Evolutionary conservation across 2,888 invertebrate species (phyloP).

Genomic region (Carcina quercana): DNA sequence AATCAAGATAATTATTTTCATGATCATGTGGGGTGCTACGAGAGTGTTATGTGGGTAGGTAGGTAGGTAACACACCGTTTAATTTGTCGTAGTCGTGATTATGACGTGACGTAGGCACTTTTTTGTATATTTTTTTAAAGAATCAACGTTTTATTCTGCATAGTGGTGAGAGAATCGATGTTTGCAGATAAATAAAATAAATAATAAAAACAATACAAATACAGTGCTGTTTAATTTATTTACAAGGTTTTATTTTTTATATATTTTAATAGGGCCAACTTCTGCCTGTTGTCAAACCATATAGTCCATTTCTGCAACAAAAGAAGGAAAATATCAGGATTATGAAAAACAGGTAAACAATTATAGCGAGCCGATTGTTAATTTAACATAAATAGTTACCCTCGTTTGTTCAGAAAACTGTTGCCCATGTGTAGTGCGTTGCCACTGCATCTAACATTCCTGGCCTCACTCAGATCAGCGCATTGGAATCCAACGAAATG

Average conservation of each 20-base stretch:
- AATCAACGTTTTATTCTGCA: too few species aligned
- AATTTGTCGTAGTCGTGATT: too few species aligned
- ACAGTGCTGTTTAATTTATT: too few species aligned
- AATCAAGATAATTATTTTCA: too few species aligned
- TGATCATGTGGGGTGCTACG: too few species aligned
- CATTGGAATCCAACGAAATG: slow-evolving; percentile 40
- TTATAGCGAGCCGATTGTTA: too few species aligned
- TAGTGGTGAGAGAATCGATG: too few species aligned
- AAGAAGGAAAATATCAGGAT: background rate
- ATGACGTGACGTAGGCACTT: too few species aligned
- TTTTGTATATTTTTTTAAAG: too few species aligned
- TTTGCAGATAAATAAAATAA: slow-evolving; percentile 3
- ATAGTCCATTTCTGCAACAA: slow-evolving; percentile 29
- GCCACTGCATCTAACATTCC: slow-evolving; percentile 30
- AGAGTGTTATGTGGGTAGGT: too few species aligned
- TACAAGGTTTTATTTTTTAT: too few species aligned
- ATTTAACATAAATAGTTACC: slow-evolving; percentile 16
- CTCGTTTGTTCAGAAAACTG: slow-evolving; percentile 28
- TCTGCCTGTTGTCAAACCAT: slow-evolving; percentile 22
- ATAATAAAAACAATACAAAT: slow-evolving; percentile 1
- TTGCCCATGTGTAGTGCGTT: slow-evolving; percentile 38
- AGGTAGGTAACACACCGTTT: too few species aligned
- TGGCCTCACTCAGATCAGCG: slow-evolving; percentile 29
- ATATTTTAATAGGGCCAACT: slow-evolving; percentile 27
- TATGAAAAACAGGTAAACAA: background rate